phyloP scores from a whole-genome alignment of 2,888 invertebrate genomes.

The Geotrupes spiniger region DNA sequence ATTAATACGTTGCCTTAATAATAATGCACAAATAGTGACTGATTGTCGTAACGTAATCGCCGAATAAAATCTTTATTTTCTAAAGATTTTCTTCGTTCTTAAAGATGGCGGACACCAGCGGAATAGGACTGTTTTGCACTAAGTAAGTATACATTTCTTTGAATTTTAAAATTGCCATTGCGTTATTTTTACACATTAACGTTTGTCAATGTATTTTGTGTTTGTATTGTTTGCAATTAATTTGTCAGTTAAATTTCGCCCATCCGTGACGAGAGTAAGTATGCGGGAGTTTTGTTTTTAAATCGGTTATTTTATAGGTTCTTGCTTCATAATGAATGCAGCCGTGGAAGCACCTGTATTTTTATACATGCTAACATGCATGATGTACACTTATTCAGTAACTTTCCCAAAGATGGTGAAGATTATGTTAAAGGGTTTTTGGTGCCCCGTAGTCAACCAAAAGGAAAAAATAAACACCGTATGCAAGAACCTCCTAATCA shows the following conservation, averaged over 20 bases:
- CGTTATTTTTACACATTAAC: neutral
- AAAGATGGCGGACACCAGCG: slow-evolving; percentile 23
- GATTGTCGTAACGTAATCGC: neutral
- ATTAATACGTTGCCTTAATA: slow-evolving; percentile 10
- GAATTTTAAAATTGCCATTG: slow-evolving; percentile 6
- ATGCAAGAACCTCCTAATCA: neutral
- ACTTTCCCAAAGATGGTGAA: slow-evolving; percentile 14
- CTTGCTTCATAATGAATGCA: slow-evolving; percentile 20
- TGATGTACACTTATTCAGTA: slow-evolving; percentile 15
- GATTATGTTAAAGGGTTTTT: slow-evolving; percentile 20
- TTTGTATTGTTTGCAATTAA: neutral
- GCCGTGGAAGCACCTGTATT: slow-evolving; percentile 18
- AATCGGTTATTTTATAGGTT: slow-evolving; percentile 17
- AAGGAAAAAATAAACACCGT: slow-evolving; percentile 1
- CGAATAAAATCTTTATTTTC: slow-evolving; percentile 15
- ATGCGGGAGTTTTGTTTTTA: slow-evolving; percentile 2
- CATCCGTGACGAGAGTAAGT: neutral
- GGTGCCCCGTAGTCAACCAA: neutral
- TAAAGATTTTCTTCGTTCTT: slow-evolving; percentile 18
- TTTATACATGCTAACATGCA: slow-evolving; percentile 17
- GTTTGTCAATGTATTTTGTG: neutral
- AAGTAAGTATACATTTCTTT: slow-evolving; percentile 18
- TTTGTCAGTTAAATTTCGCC: neutral
- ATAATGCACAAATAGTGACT: slow-evolving; percentile 11
- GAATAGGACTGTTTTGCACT: slow-evolving; percentile 20